Evolutionary conservation across 2,888 invertebrate genomes (phyloP).

Genomic region (Poecilobothrus nobilitatus): DNA sequence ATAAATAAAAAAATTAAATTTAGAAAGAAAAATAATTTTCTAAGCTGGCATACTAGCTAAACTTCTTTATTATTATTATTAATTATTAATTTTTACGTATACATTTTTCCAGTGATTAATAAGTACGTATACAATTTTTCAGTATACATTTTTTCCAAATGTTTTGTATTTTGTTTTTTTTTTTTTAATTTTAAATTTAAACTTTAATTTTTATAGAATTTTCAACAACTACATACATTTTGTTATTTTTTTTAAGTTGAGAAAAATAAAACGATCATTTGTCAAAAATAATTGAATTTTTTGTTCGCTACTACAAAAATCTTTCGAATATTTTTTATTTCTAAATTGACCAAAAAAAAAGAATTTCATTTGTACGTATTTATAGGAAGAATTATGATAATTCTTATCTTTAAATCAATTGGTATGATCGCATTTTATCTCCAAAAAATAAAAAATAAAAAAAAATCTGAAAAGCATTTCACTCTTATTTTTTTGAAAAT

Average conservation of each 20-base stretch:
- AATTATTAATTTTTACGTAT: constrained; percentile 5
- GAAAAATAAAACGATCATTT: not conserved
- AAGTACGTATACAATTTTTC: constrained; percentile 4
- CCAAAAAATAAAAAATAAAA: not conserved
- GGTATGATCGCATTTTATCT: not conserved
- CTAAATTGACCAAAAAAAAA: too few species aligned
- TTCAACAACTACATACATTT: not conserved
- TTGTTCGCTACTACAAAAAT: not conserved
- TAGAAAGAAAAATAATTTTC: not conserved
- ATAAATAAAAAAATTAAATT: not conserved
- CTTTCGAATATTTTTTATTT: not conserved
- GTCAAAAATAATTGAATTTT: not conserved
- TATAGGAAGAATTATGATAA: too few species aligned
- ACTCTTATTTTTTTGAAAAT: not conserved
- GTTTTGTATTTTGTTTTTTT: not conserved
- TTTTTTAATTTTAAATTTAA: not conserved
- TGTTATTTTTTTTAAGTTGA: not conserved
- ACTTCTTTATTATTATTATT: constrained; percentile 6
- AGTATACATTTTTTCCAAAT: constrained; percentile 4
- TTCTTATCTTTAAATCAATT: not conserved
- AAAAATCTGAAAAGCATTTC: not conserved
- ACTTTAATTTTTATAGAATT: not conserved
- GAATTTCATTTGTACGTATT: too few species aligned
- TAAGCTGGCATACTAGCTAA: constrained; percentile 6
- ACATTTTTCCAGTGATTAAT: constrained; percentile 6